These are phyloP conservation scores for Muscina levida DNA, from an alignment of 2,888 invertebrate species.

Conservation along the genomic window DNA sequence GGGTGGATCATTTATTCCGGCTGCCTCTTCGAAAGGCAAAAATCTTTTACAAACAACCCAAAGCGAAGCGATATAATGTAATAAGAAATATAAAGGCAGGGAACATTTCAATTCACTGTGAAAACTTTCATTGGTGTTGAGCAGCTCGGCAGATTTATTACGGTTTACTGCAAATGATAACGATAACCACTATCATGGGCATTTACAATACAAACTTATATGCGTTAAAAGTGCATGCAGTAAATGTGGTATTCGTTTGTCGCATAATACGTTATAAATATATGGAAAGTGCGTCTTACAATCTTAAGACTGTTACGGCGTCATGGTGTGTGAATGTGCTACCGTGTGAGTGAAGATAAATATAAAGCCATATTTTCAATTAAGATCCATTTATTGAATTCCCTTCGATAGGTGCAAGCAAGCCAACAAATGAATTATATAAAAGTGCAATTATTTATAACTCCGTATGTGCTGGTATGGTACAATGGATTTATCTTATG, in stretches of 20 bases:
- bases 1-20: not conserved
- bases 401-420: conserved; percentile 4
- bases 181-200: not conserved
- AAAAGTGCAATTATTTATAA: conserved; percentile 57
- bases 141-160: conserved; percentile 28
- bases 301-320: not conserved
- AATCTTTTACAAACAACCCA: conserved; percentile 12
- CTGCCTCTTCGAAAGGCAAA: not conserved
- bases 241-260: not conserved
- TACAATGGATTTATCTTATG: not conserved
- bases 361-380: conserved; percentile 30
- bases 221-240: not conserved
- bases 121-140: too few species aligned
- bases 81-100: not conserved
- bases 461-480: conserved; percentile 36
- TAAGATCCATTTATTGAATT: conserved; percentile 34
- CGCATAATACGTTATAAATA: conserved; percentile 35
- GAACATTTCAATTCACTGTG: not conserved
- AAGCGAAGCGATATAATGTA: not conserved
- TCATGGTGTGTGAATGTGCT: not conserved
- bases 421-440: conserved; percentile 2
- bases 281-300: not conserved
- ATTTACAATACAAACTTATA: not conserved
- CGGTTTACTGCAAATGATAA: conserved; percentile 22
- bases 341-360: not conserved